Percentiles rank a stretch among this genome's conserved stretches.
These are phyloP conservation scores for Drosophila paranaensis DNA, from an alignment of 2,888 invertebrate genomes.

Conservation along the genomic window DNA sequence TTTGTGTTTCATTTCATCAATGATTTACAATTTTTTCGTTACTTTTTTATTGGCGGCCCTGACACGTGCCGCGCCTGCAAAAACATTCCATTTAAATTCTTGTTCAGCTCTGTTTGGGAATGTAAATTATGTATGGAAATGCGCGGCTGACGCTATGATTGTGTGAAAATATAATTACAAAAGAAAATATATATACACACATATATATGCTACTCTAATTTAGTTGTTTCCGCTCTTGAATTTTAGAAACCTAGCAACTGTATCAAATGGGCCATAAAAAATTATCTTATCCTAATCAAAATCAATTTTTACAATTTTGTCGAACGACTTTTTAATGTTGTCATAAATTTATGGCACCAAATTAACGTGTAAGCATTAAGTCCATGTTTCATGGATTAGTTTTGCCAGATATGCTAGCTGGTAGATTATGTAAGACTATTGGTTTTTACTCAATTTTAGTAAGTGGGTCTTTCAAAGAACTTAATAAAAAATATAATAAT, in stretches of 20 bases:
- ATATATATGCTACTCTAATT: neutral
- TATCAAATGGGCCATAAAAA: neutral
- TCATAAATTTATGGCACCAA: constrained; percentile 1
- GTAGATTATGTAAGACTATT: neutral
- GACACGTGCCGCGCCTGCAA: constrained; percentile 7
- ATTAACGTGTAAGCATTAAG: neutral
- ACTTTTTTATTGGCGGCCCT: constrained; percentile 27
- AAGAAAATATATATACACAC: neutral
- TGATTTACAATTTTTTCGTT: constrained; percentile 16
- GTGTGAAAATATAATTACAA: neutral
- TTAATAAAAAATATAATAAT: no score
- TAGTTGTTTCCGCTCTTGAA: neutral
- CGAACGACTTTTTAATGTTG: neutral
- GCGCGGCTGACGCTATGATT: neutral
- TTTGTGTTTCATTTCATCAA: constrained; percentile 6
- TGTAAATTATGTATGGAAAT: neutral
- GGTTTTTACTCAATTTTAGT: neutral
- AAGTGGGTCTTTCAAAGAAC: no score
- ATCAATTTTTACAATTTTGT: constrained; percentile 1
- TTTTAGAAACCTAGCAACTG: neutral
- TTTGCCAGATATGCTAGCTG: neutral
- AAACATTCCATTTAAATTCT: constrained; percentile 1
- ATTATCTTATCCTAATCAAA: constrained; percentile 14
- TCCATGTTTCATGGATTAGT: neutral
- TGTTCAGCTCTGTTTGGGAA: constrained; percentile 5